phyloP scores from a whole-genome alignment of 2,888 invertebrate species.

The Silvanus unidentatus region DNA sequence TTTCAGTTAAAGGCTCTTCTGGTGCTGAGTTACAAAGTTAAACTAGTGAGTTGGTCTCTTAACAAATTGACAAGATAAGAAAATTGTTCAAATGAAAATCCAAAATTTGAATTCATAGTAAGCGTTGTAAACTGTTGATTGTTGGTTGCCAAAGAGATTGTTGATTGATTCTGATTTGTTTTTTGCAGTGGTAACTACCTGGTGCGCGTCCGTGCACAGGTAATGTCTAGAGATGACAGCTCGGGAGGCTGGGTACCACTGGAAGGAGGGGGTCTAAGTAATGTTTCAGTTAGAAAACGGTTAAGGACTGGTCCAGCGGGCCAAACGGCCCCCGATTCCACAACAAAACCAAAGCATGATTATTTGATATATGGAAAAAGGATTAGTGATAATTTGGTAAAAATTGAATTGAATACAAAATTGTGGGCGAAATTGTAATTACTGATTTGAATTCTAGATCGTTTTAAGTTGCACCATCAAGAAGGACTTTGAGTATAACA shows the following conservation, averaged over 20 bases:
- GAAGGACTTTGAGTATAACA: constrained; percentile 93
- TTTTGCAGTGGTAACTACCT: constrained; percentile 73
- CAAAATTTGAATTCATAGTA: no score
- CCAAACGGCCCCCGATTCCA: constrained; percentile 27
- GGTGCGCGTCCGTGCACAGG: constrained; percentile 97
- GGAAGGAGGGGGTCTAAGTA: constrained; percentile 89
- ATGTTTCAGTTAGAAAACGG: constrained; percentile 83
- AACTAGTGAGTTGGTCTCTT: background rate
- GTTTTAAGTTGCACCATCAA: constrained; percentile 92
- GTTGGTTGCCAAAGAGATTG: background rate
- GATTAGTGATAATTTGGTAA: constrained; percentile 87
- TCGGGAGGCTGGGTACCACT: constrained; percentile 94
- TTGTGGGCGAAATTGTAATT: background rate
- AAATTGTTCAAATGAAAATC: no score
- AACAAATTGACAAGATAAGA: no score
- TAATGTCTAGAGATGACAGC: constrained; percentile 97
- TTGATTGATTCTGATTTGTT: background rate
- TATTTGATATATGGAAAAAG: constrained; percentile 90
- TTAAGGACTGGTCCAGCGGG: constrained; percentile 46
- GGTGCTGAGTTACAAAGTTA: no score
- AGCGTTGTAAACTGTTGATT: no score
- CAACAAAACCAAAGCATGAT: constrained; percentile 66
- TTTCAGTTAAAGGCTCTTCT: background rate
- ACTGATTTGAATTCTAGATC: constrained; percentile 53
- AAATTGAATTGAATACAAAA: constrained; percentile 26